Evolutionary conservation across 2,888 invertebrate genomes (phyloP), one percentile per base, ranked within the genome.

Genomic region (Chloroclysta siterata): DNA sequence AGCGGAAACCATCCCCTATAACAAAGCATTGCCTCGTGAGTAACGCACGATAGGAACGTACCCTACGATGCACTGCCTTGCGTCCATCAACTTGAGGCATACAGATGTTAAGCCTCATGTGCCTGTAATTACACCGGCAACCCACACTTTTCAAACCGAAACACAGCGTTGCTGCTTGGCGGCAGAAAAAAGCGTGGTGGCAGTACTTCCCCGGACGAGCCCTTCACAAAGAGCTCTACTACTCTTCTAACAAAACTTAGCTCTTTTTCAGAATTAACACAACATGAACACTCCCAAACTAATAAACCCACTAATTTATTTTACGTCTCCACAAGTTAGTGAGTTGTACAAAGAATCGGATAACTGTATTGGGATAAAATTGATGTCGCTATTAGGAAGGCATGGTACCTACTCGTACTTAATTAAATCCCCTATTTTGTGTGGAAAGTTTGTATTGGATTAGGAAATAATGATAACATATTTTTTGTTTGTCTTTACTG

Each of bases 331-430:
- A n/a, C 7, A 15, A 58, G 63, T 63, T 63, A 58, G 58, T 22
- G n/a, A 57, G 58, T 63, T 58, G 7, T 10, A 58, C 50, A 50
- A 36, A 54, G 28, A 53, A 52, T 46, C 13, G 7, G n/a, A 36
- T 39, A 39, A 48, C 47, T 36, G 46, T 61, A 48, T 48, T 62
- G 56, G 36, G 15, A 61, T 53, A 66, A 70, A 70, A 72, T 71
- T 71, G 65, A 70, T 71, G 71, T 56, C 60, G 58, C 68, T 66
- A 70, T 69, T 65, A 60, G 55, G 2, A 63, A 65, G 58, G 57
- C 36, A 22, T 22, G 22, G 11, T 11, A 39, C 11, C 36, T 39
- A 39, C 36, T 11, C 4, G 11, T 39, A 44, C 54, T 64, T 41
- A 55, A 66, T 63, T 67, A 71, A 66, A 70, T 68, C 65, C 48